A percentile compares a stretch with the other conserved stretches of the same genome.
Evolutionary conservation across 2,888 invertebrate genomes (phyloP).

Genomic region (Pogonocherus hispidulus): DNA sequence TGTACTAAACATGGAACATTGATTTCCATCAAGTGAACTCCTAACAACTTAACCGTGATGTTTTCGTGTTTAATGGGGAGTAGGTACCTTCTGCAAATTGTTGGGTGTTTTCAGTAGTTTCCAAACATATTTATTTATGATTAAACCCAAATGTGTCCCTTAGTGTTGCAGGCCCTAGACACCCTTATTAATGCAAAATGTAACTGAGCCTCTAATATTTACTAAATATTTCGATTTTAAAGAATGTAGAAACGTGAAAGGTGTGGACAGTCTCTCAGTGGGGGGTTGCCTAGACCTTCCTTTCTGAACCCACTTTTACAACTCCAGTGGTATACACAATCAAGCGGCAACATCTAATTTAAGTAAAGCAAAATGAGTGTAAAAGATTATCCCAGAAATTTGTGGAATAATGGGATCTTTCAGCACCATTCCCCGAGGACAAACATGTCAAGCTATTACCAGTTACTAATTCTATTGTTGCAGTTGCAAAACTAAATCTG

Average conservation of each 20-base stretch:
- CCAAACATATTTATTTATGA: too few relatives aligned
- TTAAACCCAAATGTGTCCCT: too few relatives aligned
- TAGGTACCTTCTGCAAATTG: too few relatives aligned
- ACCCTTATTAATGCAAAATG: too few relatives aligned
- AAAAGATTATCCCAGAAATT: neutral
- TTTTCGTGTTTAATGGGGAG: too few relatives aligned
- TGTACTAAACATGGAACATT: too few relatives aligned
- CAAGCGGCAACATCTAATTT: constrained; percentile 8
- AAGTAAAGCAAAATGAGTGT: neutral
- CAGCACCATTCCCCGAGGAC: neutral
- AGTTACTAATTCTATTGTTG: neutral
- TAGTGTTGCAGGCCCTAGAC: too few relatives aligned
- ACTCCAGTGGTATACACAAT: constrained; percentile 1
- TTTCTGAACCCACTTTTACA: neutral
- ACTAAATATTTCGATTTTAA: constrained; percentile 5
- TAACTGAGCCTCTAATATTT: neutral
- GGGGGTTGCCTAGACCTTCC: neutral
- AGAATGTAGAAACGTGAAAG: constrained; percentile 1
- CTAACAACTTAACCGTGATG: too few relatives aligned
- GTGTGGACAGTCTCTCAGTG: constrained; percentile 11
- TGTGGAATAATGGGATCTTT: constrained; percentile 8
- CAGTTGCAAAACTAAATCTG: too few relatives aligned
- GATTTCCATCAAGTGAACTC: too few relatives aligned
- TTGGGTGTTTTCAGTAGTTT: too few relatives aligned
- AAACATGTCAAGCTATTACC: neutral